Percentiles rank a stretch among this genome's conserved stretches.
phyloP scores from a whole-genome alignment of 2,113 vertebrate species.

The Empidonax alnorum region DNA sequence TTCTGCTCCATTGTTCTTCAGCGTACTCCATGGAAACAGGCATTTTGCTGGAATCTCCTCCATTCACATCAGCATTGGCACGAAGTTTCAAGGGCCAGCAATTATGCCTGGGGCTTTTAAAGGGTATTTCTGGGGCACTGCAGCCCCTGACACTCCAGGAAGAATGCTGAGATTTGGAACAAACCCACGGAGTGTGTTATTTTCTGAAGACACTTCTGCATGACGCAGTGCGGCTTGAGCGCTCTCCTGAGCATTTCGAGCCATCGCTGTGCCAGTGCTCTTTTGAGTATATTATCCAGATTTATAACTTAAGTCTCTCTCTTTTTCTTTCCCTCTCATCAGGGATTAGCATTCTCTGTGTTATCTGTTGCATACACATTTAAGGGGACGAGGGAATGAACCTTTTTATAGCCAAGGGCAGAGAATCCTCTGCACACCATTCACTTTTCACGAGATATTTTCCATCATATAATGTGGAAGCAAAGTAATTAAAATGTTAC shows the following conservation, averaged over 20 bases:
- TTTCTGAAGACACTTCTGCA: background rate
- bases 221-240: background rate
- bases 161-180: background rate
- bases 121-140: background rate
- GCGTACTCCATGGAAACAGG: background rate
- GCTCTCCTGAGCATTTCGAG: background rate
- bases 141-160: background rate
- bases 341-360: background rate
- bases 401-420: background rate
- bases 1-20: background rate
- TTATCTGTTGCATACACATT: background rate
- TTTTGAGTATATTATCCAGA: background rate
- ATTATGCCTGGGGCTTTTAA: background rate
- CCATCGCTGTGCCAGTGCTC: background rate
- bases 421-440: background rate
- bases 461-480: background rate
- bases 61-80: background rate
- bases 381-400: background rate
- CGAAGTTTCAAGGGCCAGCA: background rate
- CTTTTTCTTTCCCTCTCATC: background rate
- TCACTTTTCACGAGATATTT: background rate
- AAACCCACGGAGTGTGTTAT: background rate
- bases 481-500: slow-evolving; percentile 15
- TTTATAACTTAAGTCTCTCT: background rate
- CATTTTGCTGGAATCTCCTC: background rate